Percentiles rank a stretch among this genome's conserved stretches.
phyloP scores from a whole-genome alignment of 35 echinoderm and acorn worm species.

The Ophioderma brevispina region DNA sequence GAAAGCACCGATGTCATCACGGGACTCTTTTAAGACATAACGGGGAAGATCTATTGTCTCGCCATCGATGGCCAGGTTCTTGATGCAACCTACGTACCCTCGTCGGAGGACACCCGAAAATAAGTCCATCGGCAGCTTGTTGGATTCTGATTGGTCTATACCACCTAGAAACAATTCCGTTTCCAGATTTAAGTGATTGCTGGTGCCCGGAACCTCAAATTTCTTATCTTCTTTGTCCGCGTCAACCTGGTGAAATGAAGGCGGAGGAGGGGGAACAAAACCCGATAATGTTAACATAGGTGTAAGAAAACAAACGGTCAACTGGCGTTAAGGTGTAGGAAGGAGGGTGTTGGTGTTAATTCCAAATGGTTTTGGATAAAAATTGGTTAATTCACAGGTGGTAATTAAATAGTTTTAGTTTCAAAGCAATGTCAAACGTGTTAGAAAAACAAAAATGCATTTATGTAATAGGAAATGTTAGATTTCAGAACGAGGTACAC shows the following conservation, averaged over 20 bases:
- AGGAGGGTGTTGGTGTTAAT: background rate
- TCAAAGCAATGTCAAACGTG: too few relatives aligned
- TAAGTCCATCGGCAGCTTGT: constrained; percentile 69
- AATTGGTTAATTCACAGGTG: too few relatives aligned
- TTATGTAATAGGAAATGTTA: too few relatives aligned
- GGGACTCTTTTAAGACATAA: constrained; percentile 35
- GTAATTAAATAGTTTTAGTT: too few relatives aligned
- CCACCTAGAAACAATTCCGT: constrained; percentile 77
- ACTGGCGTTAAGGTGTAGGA: background rate
- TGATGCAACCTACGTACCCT: constrained; percentile 92
- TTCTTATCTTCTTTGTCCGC: constrained; percentile 4
- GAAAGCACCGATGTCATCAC: constrained; percentile 56
- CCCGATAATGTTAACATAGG: background rate
- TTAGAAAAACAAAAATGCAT: too few relatives aligned
- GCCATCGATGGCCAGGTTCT: constrained; percentile 71
- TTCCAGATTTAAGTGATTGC: constrained; percentile 72
- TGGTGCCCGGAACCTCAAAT: constrained; percentile 62
- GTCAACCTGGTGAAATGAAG: background rate
- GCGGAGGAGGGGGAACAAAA: background rate
- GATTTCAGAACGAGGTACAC: too few relatives aligned
- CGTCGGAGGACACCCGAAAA: constrained; percentile 61
- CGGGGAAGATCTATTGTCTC: constrained; percentile 55
- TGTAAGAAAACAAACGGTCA: background rate
- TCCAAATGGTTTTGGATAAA: background rate
- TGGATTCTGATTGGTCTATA: constrained; percentile 40